Evolutionary conservation across 2,113 vertebrate genomes (phyloP), one percentile per base, ranked within the genome.

Genomic region (Burhinus bistriatus): DNA sequence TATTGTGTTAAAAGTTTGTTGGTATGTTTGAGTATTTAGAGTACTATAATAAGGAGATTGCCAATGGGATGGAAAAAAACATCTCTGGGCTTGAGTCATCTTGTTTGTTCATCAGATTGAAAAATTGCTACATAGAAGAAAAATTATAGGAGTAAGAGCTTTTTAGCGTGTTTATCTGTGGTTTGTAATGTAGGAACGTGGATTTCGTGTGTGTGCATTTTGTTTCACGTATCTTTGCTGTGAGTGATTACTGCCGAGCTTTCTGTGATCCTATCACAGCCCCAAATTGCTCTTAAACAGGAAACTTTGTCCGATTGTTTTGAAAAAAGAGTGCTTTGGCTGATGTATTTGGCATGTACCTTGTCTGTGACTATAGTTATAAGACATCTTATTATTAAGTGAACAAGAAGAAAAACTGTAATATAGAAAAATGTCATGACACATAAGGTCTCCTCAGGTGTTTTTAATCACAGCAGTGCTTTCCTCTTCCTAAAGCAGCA

Each of bases 371-470:
- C 86, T 96, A 8, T 69, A 84, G 94, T 75, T 94, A 58, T 44
- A 87, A 91, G 94, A 81, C 90, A 93, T 26, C 40, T 81, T 90
- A 59, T 75, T 91, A 85, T 81, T 83, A 87, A 89, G 36, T 57
- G 89, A 95, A 79, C 91, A 95, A 89, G 77, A 95, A 52, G 72
- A 95, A 82, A 86, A 92, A 72, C 70, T 92, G 59, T 73, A 90
- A 61, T 92, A 65, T 5, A 88, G 80, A 91, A 96, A 96, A 94
- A 93, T 83, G 83, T 29, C 78, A 70, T 83, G 91, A 81, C 84
- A 82, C 29, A 6, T 34, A 94, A 83, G 64, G 75, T 81, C 76
- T 73, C 52, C 95, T 91, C 59, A 86, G 89, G 71, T 95, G 90
- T 95, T 97, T 96, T 95, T 81, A 93, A 95, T 96, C 87, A 36